Base-by-base conservation (phyloP, 2,113 vertebrate species). In the Hucho hucho region DNA sequence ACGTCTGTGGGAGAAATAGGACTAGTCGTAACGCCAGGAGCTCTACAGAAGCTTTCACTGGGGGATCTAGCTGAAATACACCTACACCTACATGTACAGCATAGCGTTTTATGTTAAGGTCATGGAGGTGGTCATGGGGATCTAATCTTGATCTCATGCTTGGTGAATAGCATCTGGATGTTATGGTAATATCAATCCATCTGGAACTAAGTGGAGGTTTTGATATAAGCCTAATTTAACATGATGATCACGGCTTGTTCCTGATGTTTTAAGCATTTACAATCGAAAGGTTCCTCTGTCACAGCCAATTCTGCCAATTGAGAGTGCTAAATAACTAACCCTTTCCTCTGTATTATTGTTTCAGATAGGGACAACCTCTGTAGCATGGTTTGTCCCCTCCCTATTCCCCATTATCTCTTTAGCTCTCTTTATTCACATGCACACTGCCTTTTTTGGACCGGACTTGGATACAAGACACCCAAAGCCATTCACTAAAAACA, bases 361-460 rank as follows among this genome's bases (percentile, higher is more conserved):
- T 79, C 68, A 70, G 79, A 24, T 25, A 64, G 1, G 0, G 63
- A 63, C 25, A 22, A 26, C 16, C 47, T 69, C 64, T 20, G 64
- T 65, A 63, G 76, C 66, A 73, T 64, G 32, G 46, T 66, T 26
- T 69, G 79, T 46, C 78, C 68, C 74, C 37, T 68, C 69, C 72
- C 63, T 69, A 78, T 70, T 77, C 64, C 76, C 53, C 83, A 72
- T 22, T 9, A 81, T 86, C 81, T 81, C 67, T 65, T 78, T 72
- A 79, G 81, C 75, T 86, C 72, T 72, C 78, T 87, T 84, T 75
- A 79, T 80, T 83, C 80, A 69, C 74, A 77, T 7, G 79, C 49
- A 79, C 16, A 75, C 73, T 81, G 63, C 73, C 80, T 75, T 70
- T 84, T 81, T 80, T 70, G 25, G 73, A 81, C 72, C 78, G 73